Evolutionary conservation across 2,113 vertebrate genomes (phyloP).

Genomic region (Solenodon paradoxus): DNA sequence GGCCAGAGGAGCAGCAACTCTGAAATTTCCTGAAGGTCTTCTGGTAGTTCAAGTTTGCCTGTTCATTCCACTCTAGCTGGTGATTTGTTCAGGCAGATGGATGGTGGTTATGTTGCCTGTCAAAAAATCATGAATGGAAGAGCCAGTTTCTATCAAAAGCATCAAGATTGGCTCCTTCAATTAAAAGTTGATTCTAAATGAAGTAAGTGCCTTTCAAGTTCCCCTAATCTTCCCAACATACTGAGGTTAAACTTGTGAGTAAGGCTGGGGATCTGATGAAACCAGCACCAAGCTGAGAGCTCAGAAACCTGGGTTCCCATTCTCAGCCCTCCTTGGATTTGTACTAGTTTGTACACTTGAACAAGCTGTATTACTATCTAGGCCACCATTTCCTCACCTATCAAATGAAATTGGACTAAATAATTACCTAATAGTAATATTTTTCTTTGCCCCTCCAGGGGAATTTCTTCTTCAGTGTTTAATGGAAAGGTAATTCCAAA

Average conservation of each 20-base stretch:
- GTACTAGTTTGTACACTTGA: not conserved
- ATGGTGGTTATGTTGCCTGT: not conserved
- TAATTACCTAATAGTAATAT: not conserved
- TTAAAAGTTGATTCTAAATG: not conserved
- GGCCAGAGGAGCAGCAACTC: not conserved
- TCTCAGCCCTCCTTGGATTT: not conserved
- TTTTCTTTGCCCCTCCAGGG: not conserved
- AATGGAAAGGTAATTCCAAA: not conserved
- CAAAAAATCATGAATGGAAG: not conserved
- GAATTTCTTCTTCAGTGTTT: not conserved
- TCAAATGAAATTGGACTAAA: not conserved
- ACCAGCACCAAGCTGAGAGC: too few species aligned
- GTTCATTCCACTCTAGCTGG: not conserved
- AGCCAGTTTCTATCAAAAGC: not conserved
- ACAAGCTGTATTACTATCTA: not conserved
- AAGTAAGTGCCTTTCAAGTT: not conserved
- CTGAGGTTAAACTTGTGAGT: not conserved
- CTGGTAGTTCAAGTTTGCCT: not conserved
- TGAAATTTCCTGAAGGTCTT: not conserved
- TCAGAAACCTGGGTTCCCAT: too few species aligned
- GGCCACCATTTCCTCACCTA: not conserved
- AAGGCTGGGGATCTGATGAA: not conserved
- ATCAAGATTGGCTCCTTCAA: not conserved
- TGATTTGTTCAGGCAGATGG: not conserved
- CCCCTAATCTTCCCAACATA: not conserved